phyloP scores from a whole-genome alignment of 2,888 invertebrate genomes.

The Ectemnius lituratus region DNA sequence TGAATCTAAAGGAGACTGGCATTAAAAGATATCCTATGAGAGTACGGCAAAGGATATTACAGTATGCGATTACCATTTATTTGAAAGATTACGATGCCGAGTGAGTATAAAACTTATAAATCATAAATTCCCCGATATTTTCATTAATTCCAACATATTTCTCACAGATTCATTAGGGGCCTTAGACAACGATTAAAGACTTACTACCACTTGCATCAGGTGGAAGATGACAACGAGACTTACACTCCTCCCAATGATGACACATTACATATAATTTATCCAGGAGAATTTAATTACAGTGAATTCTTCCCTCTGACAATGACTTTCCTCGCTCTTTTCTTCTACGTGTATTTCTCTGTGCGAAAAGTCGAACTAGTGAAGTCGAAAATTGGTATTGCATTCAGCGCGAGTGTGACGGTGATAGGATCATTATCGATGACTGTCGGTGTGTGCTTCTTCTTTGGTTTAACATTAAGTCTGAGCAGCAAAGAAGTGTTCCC shows the following conservation, averaged over 20 bases:
- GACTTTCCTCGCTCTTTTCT: slow-evolving; percentile 91
- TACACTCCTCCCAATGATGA: slow-evolving; percentile 68
- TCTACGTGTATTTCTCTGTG: slow-evolving; percentile 97
- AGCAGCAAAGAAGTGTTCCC: slow-evolving; percentile 96
- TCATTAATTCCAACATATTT: no score
- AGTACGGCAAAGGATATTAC: slow-evolving; percentile 90
- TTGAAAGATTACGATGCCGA: slow-evolving; percentile 88
- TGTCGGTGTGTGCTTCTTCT: slow-evolving; percentile 91
- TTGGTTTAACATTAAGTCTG: slow-evolving; percentile 89
- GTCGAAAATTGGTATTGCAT: slow-evolving; percentile 91
- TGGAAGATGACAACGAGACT: slow-evolving; percentile 74
- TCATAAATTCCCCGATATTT: neutral
- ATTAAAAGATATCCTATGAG: slow-evolving; percentile 92
- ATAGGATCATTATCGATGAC: slow-evolving; percentile 95
- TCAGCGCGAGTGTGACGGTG: slow-evolving; percentile 93
- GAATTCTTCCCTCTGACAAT: slow-evolving; percentile 91
- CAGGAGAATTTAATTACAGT: slow-evolving; percentile 90
- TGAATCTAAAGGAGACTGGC: slow-evolving; percentile 93
- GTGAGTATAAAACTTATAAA: slow-evolving; percentile 79
- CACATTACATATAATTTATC: slow-evolving; percentile 90
- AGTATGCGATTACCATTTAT: slow-evolving; percentile 94
- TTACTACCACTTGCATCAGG: slow-evolving; percentile 86
- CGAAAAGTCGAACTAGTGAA: slow-evolving; percentile 96
- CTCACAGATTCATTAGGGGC: slow-evolving; percentile 88
- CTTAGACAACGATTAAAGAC: slow-evolving; percentile 84